phyloP scores from a whole-genome alignment of 2,888 invertebrate genomes.

The Caenorhabditis macrosperma region DNA sequence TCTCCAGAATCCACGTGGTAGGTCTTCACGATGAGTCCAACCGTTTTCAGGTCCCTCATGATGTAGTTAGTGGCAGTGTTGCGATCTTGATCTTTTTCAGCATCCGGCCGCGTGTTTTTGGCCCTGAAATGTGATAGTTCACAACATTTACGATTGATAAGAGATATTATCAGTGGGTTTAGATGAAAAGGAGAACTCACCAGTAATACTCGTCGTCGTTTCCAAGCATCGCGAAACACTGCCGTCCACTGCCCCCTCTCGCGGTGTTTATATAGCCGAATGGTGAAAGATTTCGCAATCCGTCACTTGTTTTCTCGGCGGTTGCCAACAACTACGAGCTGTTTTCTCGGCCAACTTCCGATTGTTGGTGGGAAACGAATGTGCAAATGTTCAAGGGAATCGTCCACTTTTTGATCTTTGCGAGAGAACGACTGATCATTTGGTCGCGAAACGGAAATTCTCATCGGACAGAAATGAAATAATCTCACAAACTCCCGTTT shows the following conservation, averaged over 20 bases:
- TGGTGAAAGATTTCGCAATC: conserved; percentile 15
- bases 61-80: conserved; percentile 1
- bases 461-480: too few species aligned
- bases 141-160: not conserved
- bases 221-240: not conserved
- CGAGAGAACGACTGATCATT: too few species aligned
- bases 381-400: too few species aligned
- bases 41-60: conserved; percentile 2
- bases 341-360: not conserved
- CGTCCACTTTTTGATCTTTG: not conserved
- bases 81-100: not conserved
- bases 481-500: too few species aligned
- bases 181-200: not conserved
- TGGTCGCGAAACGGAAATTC: too few species aligned
- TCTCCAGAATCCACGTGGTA: conserved; percentile 34
- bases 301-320: not conserved
- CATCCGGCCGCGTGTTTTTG: not conserved
- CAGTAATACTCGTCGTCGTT: conserved; percentile 2
- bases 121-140: too few species aligned
- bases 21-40: conserved; percentile 15
- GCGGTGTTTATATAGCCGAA: not conserved
- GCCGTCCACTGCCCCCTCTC: not conserved
- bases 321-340: not conserved
- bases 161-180: not conserved
- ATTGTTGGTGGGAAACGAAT: not conserved